Evolutionary conservation across 2,113 vertebrate genomes (phyloP).

Genomic region (Nestor notabilis): DNA sequence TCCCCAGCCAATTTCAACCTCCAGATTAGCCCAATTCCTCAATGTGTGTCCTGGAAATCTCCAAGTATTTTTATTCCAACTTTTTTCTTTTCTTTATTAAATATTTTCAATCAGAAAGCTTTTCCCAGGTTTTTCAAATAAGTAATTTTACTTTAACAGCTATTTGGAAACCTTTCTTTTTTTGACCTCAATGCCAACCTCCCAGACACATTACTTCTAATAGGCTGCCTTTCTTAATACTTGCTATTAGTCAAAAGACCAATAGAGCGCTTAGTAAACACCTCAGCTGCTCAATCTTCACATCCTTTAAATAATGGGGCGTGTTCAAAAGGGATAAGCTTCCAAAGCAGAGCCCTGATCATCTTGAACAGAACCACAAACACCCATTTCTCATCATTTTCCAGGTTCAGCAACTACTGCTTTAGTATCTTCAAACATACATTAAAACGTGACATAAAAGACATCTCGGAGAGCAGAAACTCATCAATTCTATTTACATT

Average conservation of each 20-base stretch:
- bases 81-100: neutral
- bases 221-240: neutral
- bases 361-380: neutral
- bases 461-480: neutral
- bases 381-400: neutral
- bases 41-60: neutral
- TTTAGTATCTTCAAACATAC: neutral
- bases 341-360: neutral
- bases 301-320: neutral
- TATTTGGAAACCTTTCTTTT: neutral
- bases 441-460: neutral
- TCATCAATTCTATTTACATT: neutral
- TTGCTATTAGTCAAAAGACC: constrained; percentile 21
- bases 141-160: neutral
- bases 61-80: neutral
- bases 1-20: neutral
- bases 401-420: neutral
- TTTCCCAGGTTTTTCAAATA: neutral
- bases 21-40: neutral
- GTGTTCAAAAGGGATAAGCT: neutral
- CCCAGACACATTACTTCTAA: constrained; percentile 14
- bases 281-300: neutral
- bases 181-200: neutral
- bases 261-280: neutral
- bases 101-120: neutral